Evolutionary conservation across 1,140 invertebrate species (phyloP), one percentile per base, ranked within the genome.

Genomic region (Conopomorpha cramerella): DNA sequence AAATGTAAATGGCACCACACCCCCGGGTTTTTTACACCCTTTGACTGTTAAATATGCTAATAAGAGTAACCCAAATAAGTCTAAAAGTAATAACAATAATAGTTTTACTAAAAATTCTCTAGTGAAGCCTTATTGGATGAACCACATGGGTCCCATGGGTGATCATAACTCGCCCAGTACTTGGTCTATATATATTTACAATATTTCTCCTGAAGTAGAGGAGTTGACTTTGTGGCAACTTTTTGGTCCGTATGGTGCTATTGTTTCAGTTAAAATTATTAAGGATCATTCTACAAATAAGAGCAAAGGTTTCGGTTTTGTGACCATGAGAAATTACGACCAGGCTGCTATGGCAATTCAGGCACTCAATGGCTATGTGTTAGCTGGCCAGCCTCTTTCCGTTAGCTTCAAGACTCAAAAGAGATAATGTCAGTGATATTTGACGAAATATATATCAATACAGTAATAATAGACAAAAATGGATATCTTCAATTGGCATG

Each of bases 321-420:
- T 99, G 25, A 98, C 95, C 42, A 99, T 99, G 97, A 96, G 95
- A 70, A 98, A 98, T 78, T 99, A 99, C 76, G 96, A 99, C 63
- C 96, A 99, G 70, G 95, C 96, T 10, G 86, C 96, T 10, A 92
- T 96, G 60, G 96, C 97, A 45, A 99, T 99, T 63, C 92, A 96
- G 67, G 93, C 93, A 45, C 83, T 99, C 42, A 99, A 99, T 76
- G 97, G 97, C 34, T 98, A 97, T 77, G 92, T 94, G 45, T 82
- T 99, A 36, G 94, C 94, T 53, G 96, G 96, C 73, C 87, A 97
- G 41, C 93, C 98, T 40, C 86, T 99, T 43, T 96, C 99, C 83
- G 96, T 99, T 64, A 97, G 95, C 77, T 98, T 98, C 82, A 96
- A 96, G 81, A 96, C 92, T 49, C 92, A 92, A 80, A 93, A 93